A percentile compares a stretch with the other conserved stretches of the same genome.
phyloP scores from a whole-genome alignment of 2,797 vertebrate species.

The Hydrocynus forskahlii region DNA sequence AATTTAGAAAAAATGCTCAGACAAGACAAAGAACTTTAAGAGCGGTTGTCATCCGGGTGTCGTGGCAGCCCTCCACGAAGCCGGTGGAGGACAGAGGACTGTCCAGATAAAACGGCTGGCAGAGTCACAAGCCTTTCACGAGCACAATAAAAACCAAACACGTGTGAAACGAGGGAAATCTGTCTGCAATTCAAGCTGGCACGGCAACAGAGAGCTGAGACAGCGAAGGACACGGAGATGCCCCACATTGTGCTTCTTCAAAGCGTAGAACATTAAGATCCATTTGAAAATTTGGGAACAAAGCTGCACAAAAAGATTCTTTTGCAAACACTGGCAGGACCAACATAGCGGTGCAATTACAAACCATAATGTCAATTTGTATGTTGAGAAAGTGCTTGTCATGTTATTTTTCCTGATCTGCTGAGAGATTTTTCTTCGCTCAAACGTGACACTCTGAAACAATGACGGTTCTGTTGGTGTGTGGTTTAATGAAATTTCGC shows the following conservation, averaged over 20 bases:
- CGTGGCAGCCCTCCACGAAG: background rate
- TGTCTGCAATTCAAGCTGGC: slow-evolving; percentile 2
- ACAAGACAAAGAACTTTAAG: slow-evolving; percentile 22
- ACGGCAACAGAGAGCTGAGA: slow-evolving; percentile 22
- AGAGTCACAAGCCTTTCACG: background rate
- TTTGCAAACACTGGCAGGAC: background rate
- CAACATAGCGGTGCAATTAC: background rate
- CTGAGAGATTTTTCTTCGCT: slow-evolving; percentile 13
- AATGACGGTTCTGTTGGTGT: slow-evolving; percentile 39
- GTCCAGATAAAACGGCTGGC: slow-evolving; percentile 15
- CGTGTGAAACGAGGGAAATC: slow-evolving; percentile 17
- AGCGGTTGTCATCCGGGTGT: background rate
- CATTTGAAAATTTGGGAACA: background rate
- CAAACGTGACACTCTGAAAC: slow-evolving; percentile 41
- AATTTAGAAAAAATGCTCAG: slow-evolving; percentile 43
- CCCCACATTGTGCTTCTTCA: slow-evolving; percentile 4
- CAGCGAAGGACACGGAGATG: slow-evolving; percentile 53
- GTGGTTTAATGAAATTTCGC: slow-evolving; percentile 42
- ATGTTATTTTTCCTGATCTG: background rate
- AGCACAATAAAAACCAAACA: slow-evolving; percentile 18
- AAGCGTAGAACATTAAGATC: background rate
- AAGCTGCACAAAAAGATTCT: background rate
- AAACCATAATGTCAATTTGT: background rate
- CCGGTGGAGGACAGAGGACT: background rate
- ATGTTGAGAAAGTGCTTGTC: background rate